These are phyloP conservation scores for Idaea aversata DNA, from an alignment of 2,888 invertebrate genomes.

Conservation along the genomic window DNA sequence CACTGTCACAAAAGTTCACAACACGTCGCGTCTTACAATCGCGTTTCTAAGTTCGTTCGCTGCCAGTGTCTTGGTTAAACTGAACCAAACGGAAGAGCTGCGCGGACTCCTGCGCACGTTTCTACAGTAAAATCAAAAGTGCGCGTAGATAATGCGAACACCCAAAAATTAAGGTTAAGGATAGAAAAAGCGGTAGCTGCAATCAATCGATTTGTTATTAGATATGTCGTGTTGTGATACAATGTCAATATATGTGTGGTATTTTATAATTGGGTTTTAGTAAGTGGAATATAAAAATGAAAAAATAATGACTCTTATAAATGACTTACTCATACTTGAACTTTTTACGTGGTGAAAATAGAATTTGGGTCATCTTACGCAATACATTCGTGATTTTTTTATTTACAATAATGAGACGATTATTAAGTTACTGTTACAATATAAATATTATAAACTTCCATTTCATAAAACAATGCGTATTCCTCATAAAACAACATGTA, in stretches of 20 bases:
- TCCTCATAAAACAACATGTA: too few relatives aligned
- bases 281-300: not conserved
- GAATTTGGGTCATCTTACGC: too few relatives aligned
- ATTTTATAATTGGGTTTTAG: not conserved
- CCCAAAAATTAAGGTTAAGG: slow-evolving; percentile 76
- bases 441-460: too few relatives aligned
- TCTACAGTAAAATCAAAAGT: slow-evolving; percentile 64
- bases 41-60: slow-evolving; percentile 72
- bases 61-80: slow-evolving; percentile 70
- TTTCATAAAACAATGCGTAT: too few relatives aligned
- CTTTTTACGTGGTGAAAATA: too few relatives aligned
- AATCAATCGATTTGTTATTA: slow-evolving; percentile 52
- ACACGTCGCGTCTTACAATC: slow-evolving; percentile 53
- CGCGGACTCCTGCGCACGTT: slow-evolving; percentile 66
- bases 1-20: slow-evolving; percentile 69
- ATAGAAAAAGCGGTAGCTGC: slow-evolving; percentile 55
- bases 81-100: slow-evolving; percentile 69
- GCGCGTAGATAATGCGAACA: slow-evolving; percentile 51
- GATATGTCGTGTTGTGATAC: not conserved
- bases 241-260: not conserved
- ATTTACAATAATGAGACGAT: too few relatives aligned
- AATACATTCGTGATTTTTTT: too few relatives aligned
- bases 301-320: not conserved
- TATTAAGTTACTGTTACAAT: too few relatives aligned
- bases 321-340: not conserved